Percentiles rank a stretch among this genome's conserved stretches.
Conservation (phyloP, 1,140 invertebrate species). For the Nymphalis io region DNA sequence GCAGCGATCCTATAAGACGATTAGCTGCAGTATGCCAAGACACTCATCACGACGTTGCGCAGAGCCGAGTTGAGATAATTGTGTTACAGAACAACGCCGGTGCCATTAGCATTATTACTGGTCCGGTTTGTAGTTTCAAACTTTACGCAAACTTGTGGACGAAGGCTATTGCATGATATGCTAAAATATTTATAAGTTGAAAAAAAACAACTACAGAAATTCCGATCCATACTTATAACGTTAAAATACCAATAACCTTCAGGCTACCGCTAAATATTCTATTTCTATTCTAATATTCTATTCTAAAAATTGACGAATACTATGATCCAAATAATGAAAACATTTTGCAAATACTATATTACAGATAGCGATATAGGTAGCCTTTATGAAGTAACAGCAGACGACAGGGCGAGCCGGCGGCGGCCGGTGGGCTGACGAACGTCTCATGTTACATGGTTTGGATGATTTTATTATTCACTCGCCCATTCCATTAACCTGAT, state of each 20-base stretch:
- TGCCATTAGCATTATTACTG: constrained; percentile 33
- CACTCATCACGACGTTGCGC: constrained; percentile 18
- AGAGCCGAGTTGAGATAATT: constrained; percentile 14
- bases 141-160: constrained; percentile 17
- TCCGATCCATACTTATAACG: background rate
- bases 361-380: background rate
- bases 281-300: too few relatives aligned
- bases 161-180: constrained; percentile 23
- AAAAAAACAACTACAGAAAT: background rate
- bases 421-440: background rate
- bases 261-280: too few relatives aligned
- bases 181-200: background rate
- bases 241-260: too few relatives aligned
- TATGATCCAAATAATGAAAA: background rate
- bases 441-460: constrained; percentile 35
- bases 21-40: constrained; percentile 14
- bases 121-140: constrained; percentile 27
- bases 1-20: background rate
- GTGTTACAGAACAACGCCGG: constrained; percentile 33
- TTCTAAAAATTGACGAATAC: background rate
- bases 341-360: background rate
- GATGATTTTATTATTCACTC: constrained; percentile 41
- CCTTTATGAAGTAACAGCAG: background rate
- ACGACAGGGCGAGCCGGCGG: constrained; percentile 1
- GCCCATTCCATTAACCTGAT: constrained; percentile 40